Evolutionary conservation across 1,140 invertebrate species (phyloP), one percentile per base, ranked within the genome.

Genomic region (Lordiphosa clarofinis): DNA sequence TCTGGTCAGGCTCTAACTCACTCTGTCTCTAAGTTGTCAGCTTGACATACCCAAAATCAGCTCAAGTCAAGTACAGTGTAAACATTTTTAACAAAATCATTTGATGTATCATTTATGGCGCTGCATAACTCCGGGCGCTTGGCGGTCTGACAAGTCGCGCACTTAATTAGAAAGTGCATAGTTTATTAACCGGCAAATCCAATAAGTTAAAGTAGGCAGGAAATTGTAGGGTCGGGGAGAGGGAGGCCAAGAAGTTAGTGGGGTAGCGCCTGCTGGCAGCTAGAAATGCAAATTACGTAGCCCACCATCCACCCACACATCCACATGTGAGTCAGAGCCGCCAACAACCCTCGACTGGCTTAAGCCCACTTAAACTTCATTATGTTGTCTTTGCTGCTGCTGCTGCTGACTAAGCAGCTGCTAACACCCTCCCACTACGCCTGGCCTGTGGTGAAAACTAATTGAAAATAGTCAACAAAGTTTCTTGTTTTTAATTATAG

Each of bases 301-400:
- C 11, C 31, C n/a, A 10, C 31, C 57, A 24, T 35, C n/a, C 21
- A 52, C 31, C 6, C 38, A 55, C 11, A 12, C 19, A 6, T 21
- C n/a, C 73, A 81, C 61, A 74, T 76, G 61, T 81, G 76, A 76
- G 67, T 82, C 71, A 82, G 57, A 7, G 15, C 28, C 31, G 35
- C 28, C n/a, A 24, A 19, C 24, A 35, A 35, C 13, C 24, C 35
- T 37, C 31, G 28, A 36, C n/a, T 15, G 19, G 54, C 61, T 68
- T 70, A 75, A 81, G 72, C 76, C 65, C 72, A 73, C 81, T 84
- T 73, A 60, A 65, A 70, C 68, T 84, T 84, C 57, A 84, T 66
- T 71, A 65, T 56, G 64, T 54, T 59, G 59, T 59, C 65, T 62
- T 55, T 57, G 12, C 1, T 19, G 15, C n/a, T 12, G 15, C n/a